Evolutionary conservation across 2,797 vertebrate species (phyloP).

Genomic region (Lithobates sylvaticus): DNA sequence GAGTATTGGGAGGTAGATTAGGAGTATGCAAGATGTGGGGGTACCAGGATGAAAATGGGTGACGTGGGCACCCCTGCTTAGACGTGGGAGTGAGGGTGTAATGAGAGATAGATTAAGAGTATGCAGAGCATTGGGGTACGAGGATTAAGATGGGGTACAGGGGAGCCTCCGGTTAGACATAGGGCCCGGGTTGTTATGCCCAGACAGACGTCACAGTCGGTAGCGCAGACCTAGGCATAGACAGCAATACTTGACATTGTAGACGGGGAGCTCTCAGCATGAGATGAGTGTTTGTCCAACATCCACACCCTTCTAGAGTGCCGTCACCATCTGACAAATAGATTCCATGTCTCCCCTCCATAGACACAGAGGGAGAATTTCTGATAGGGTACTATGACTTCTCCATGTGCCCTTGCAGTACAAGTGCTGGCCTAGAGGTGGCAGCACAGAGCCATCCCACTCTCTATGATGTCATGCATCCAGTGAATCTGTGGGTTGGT

Average conservation of each 20-base stretch:
- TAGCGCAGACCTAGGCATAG: neutral
- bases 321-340: no score
- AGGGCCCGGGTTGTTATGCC: neutral
- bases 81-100: no score
- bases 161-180: no score
- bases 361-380: neutral
- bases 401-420: neutral
- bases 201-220: neutral
- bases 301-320: neutral
- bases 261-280: neutral
- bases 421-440: neutral
- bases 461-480: neutral
- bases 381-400: neutral
- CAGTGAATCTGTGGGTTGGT: no score
- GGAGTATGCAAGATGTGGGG: no score
- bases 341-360: neutral
- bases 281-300: neutral
- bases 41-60: no score
- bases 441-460: neutral
- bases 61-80: no score
- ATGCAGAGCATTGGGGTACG: no score
- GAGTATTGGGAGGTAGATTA: no score
- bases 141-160: no score
- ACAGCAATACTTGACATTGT: constrained; percentile 7
- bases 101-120: no score